Conservation (phyloP, 2,113 vertebrate species). For the Vicugna pacos region DNA sequence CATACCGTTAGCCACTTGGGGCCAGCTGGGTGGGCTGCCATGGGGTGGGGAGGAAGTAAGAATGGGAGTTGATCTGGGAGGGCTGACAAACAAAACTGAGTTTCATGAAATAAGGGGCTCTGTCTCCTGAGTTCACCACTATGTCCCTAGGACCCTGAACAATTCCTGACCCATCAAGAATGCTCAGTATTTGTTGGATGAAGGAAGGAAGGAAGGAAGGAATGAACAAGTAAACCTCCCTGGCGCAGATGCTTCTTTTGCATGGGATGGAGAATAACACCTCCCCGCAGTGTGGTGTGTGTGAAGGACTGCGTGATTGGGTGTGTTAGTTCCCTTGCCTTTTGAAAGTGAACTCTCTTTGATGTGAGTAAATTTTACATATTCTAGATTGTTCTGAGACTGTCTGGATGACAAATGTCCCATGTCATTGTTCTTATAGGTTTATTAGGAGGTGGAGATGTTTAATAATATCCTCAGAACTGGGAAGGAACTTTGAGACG, state of each 20-base stretch:
- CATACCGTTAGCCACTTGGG: not conserved
- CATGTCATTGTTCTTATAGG: not conserved
- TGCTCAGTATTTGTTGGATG: not conserved
- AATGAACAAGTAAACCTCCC: not conserved
- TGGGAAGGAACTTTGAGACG: not conserved
- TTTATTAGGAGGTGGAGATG: not conserved
- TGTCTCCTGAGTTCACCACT: not conserved
- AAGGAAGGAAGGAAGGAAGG: not conserved
- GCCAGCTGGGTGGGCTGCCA: not conserved
- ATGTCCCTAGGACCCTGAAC: not conserved
- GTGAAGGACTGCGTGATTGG: not conserved
- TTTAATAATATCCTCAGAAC: not conserved
- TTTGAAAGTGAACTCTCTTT: constrained; percentile 20
- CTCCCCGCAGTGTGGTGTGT: not conserved
- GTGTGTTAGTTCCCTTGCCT: not conserved
- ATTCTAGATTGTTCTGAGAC: constrained; percentile 12
- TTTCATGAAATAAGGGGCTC: not conserved
- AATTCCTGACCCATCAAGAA: not conserved
- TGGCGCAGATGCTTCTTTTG: not conserved
- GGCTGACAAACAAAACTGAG: not conserved
- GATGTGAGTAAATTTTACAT: not conserved
- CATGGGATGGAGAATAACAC: not conserved
- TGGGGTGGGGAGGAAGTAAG: not conserved
- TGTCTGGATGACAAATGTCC: not conserved
- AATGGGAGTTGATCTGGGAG: not conserved